Evolutionary conservation across 2,888 invertebrate species (phyloP), one percentile per base, ranked within the genome.

Genomic region (Rhamphomyia laevipes): DNA sequence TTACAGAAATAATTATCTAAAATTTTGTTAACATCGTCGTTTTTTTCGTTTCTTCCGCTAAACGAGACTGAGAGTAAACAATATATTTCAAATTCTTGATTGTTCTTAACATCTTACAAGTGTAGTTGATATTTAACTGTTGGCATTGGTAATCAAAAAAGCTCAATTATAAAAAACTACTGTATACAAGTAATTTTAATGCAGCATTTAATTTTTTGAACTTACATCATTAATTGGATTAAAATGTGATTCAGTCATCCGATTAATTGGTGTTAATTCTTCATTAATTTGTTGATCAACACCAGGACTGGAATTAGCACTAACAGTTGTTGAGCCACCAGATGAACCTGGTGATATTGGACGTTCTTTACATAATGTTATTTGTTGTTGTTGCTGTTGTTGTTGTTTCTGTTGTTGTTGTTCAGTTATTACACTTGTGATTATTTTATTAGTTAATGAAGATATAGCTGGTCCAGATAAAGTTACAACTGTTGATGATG

Each of bases 231-330:
- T 67, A n/a, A 70, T 70, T 15, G 69, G 70, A 59, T 69, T 70
- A 31, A 70, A 70, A 49, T 69, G 68, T 2, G 65, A 63, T 15
- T 67, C 57, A 1, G 60, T 52, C 31, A 66, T 58, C 17, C 64
- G 60, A 58, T 64, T 65, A 16, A 66, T 60, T 10, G 56, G 54
- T 9, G 53, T 49, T 45, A 59, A 48, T 49, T 58, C 59, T 42
- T 69, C 70, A 54, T 74, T 73, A 43, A 76, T 73, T 56, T 76
- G 70, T 52, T 75, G 74, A 53, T 76, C 76, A 6, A 73, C 77
- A 38, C 83, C 84, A 0, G 89, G 88, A 46, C 87, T 87, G 0
- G 87, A 87, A 18, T 88, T 84, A 0, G 90, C 90, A 9, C 90
- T 90, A 44, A 89, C 84, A 2, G 90, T 91, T 4, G 90, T 90